A percentile compares a stretch with the other conserved stretches of the same genome.
These are phyloP conservation scores for Drosophila equinoxialis DNA, from an alignment of 1,140 invertebrate species.

Conservation along the genomic window DNA sequence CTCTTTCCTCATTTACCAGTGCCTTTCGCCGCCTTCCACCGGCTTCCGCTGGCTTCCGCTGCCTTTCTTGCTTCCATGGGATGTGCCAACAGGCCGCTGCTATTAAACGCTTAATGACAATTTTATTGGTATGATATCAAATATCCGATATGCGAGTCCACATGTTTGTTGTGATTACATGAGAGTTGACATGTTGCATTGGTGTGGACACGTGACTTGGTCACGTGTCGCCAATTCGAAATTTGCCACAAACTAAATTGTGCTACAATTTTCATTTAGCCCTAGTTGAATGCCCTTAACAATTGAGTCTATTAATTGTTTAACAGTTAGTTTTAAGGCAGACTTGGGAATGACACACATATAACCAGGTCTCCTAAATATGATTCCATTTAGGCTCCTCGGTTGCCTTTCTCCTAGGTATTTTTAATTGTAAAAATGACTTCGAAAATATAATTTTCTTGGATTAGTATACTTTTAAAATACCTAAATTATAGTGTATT, in stretches of 20 bases:
- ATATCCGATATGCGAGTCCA: conserved; percentile 66
- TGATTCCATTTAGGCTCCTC: too few species aligned
- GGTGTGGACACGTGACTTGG: conserved; percentile 70
- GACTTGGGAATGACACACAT: too few species aligned
- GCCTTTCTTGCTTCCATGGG: conserved; percentile 29
- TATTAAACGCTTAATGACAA: conserved; percentile 64
- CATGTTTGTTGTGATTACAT: conserved; percentile 68
- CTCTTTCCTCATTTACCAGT: not conserved
- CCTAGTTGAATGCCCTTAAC: not conserved
- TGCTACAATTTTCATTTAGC: conserved; percentile 33
- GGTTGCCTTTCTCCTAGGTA: too few species aligned
- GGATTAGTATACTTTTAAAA: too few species aligned
- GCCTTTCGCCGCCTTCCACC: not conserved
- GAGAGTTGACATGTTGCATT: conserved; percentile 48
- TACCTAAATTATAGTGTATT: conserved; percentile 34
- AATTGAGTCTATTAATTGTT: not conserved
- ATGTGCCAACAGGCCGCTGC: conserved; percentile 61
- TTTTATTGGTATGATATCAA: conserved; percentile 61
- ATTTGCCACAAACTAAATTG: conserved; percentile 40
- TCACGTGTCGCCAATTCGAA: conserved; percentile 67
- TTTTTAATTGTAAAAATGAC: too few species aligned
- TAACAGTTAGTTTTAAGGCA: too few species aligned
- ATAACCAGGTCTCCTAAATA: too few species aligned
- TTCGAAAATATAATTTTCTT: too few species aligned
- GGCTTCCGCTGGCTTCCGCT: not conserved